These are phyloP conservation scores for Aphodius sticticus DNA, from an alignment of 2,888 invertebrate genomes.

Conservation along the genomic window DNA sequence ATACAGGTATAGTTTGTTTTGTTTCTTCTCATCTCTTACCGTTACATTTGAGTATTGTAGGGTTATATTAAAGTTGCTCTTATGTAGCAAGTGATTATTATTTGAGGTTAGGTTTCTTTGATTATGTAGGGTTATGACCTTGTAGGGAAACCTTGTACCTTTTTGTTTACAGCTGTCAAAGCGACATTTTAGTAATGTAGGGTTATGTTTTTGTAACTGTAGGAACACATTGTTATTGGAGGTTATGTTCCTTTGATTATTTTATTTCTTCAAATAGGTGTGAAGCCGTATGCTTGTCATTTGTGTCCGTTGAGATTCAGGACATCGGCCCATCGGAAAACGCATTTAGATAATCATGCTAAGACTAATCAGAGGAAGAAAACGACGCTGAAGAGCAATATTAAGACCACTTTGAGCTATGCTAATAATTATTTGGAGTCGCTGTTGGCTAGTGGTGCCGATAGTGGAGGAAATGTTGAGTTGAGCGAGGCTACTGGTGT, in stretches of 20 bases:
- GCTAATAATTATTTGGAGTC: conserved; percentile 43
- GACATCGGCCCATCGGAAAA: conserved; percentile 72
- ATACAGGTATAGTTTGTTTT: conserved; percentile 61
- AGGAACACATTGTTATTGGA: background rate
- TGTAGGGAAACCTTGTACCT: too few species aligned
- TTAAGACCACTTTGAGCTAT: conserved; percentile 14
- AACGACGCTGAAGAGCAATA: conserved; percentile 11
- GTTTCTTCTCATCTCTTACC: background rate
- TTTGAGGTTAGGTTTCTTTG: too few species aligned
- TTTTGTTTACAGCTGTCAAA: too few species aligned
- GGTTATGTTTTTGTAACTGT: background rate
- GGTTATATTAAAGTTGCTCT: background rate
- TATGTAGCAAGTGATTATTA: too few species aligned
- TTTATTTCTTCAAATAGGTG: conserved; percentile 54
- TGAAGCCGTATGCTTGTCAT: conserved; percentile 68
- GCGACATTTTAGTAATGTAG: too few species aligned
- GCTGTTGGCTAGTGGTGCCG: conserved; percentile 28
- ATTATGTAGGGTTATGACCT: too few species aligned
- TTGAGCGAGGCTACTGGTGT: conserved; percentile 5
- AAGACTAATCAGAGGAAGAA: conserved; percentile 49
- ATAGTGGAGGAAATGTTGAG: background rate
- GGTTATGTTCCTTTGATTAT: too few species aligned
- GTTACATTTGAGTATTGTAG: background rate
- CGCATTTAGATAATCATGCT: conserved; percentile 66
- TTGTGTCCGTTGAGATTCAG: conserved; percentile 70